Conservation (phyloP, 2,113 vertebrate species). For the Lophius piscatorius region DNA sequence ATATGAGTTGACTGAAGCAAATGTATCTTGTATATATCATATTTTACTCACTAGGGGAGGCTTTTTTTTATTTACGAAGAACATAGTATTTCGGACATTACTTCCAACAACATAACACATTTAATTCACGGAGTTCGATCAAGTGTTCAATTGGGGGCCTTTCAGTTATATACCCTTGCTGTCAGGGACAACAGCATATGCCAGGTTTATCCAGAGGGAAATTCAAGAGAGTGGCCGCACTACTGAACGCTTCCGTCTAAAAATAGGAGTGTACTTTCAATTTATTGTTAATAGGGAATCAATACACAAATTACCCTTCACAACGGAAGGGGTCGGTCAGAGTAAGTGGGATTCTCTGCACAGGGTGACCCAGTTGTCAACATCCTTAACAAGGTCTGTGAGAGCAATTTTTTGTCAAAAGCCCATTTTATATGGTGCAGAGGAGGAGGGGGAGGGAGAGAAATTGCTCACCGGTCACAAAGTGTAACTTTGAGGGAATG, state of each 20-base stretch:
- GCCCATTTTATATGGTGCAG: slow-evolving; percentile 20
- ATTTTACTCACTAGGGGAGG: too few relatives aligned
- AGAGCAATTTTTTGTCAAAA: slow-evolving; percentile 15
- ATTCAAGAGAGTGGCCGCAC: too few relatives aligned
- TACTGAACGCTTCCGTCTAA: not conserved
- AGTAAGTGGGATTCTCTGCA: slow-evolving; percentile 24
- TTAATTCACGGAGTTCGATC: too few relatives aligned
- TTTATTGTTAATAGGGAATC: slow-evolving; percentile 1
- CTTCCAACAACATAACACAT: too few relatives aligned
- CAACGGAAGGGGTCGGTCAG: slow-evolving; percentile 37
- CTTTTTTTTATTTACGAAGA: too few relatives aligned
- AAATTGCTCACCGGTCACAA: not conserved
- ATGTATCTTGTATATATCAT: too few relatives aligned
- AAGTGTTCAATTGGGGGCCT: too few relatives aligned
- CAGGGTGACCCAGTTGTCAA: slow-evolving; percentile 47
- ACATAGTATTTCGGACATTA: too few relatives aligned
- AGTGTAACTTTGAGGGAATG: slow-evolving; percentile 30
- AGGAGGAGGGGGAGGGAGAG: not conserved
- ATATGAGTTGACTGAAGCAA: too few relatives aligned
- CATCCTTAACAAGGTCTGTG: slow-evolving; percentile 21
- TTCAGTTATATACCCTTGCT: too few relatives aligned
- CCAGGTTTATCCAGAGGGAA: too few relatives aligned
- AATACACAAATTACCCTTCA: slow-evolving; percentile 2
- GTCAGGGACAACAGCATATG: too few relatives aligned
- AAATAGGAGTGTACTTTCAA: not conserved